phyloP scores from a whole-genome alignment of 2,888 invertebrate genomes.

The Cantharis flavilabris region DNA sequence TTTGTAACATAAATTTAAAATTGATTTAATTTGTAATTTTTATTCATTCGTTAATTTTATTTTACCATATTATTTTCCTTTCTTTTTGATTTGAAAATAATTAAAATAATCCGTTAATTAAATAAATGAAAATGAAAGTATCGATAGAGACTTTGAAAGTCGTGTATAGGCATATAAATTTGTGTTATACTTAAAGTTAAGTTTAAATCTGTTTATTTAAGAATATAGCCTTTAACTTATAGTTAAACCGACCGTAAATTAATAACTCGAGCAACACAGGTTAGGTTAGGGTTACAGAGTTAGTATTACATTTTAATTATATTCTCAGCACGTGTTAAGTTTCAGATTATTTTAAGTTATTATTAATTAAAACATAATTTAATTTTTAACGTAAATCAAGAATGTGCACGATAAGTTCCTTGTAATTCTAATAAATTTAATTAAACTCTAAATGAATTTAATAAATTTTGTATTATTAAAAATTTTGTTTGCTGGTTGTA shows the following conservation, averaged over 20 bases:
- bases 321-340: conserved; percentile 30
- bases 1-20: too few species aligned
- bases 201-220: conserved; percentile 27
- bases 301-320: conserved; percentile 31
- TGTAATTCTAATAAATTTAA: background rate
- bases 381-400: background rate
- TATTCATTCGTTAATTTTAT: too few species aligned
- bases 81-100: too few species aligned
- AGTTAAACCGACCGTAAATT: conserved; percentile 24
- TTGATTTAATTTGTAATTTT: too few species aligned
- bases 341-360: conserved; percentile 26
- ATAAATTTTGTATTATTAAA: background rate
- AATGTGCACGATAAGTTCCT: background rate
- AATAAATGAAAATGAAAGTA: background rate
- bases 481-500: background rate
- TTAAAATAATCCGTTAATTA: background rate
- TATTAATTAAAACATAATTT: conserved; percentile 23
- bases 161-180: background rate
- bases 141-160: background rate
- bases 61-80: too few species aligned
- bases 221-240: conserved; percentile 23
- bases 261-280: conserved; percentile 27
- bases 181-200: conserved; percentile 2
- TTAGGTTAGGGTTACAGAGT: conserved; percentile 28
- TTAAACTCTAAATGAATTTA: background rate